phyloP scores from a whole-genome alignment of 37 sponge, comb jelly and placozoan genomes.

The Ianthella basta region DNA sequence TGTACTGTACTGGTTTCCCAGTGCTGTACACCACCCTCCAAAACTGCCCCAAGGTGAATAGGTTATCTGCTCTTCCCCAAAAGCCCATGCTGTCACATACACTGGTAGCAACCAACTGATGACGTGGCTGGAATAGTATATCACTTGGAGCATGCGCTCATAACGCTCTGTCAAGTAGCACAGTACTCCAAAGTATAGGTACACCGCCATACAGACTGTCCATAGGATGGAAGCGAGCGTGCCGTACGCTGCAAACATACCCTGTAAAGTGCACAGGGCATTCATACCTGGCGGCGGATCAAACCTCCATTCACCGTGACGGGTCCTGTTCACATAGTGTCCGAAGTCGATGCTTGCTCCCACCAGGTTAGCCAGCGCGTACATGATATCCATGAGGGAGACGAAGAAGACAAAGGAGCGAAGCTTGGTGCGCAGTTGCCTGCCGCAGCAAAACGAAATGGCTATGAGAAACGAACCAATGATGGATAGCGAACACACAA shows the following conservation, averaged over 20 bases:
- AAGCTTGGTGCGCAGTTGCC: conserved; percentile 39
- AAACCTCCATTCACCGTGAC: neutral
- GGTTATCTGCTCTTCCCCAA: conserved; percentile 38
- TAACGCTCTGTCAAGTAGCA: neutral
- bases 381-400: conserved; percentile 74
- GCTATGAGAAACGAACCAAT: conserved; percentile 65
- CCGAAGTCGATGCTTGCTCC: conserved; percentile 60
- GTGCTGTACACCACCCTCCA: conserved; percentile 67
- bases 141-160: neutral
- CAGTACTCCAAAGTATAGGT: conserved; percentile 47
- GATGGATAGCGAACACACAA: conserved; percentile 62
- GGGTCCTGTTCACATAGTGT: neutral
- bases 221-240: conserved; percentile 62
- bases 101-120: conserved; percentile 62
- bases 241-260: conserved; percentile 62
- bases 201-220: conserved; percentile 61
- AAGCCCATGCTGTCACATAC: conserved; percentile 37
- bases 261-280: conserved; percentile 44
- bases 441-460: conserved; percentile 40
- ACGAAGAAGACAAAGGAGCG: conserved; percentile 61
- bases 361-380: conserved; percentile 46
- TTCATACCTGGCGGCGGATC: neutral
- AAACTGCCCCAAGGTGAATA: conserved; percentile 60
- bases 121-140: conserved; percentile 15
- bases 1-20: no score